Base-by-base conservation (phyloP, 2,113 vertebrate genomes). In the Girardinichthys multiradiatus region DNA sequence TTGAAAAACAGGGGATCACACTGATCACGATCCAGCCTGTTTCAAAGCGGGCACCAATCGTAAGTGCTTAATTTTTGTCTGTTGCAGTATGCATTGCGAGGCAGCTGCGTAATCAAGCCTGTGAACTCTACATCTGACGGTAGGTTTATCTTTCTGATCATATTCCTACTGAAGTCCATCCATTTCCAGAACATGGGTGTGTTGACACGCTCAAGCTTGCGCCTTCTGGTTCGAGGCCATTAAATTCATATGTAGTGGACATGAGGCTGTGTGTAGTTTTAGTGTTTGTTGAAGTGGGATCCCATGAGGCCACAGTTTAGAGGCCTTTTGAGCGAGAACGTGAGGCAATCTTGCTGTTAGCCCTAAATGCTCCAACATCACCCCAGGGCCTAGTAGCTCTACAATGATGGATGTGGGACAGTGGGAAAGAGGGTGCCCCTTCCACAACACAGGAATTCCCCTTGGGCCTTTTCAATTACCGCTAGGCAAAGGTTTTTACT, bases 401-500 rank as follows among this genome's bases (percentile, higher is more conserved):
- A 91, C 89, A 87, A 80, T 91, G 92, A 94, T 94, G 91, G 90
- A 90, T 93, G 67, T 83, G 70, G 64, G 72, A 73, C 79, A 80
- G 81, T 6, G 63, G 78, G 76, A 77, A 67, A 75, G 65, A 74
- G 70, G 67, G 68, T 79, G 83, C 63, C 74, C 76, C 77, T 72
- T 70, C 86, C 83, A 74, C 82, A 87, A 84, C 78, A 70, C 59
- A 77, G 78, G 90, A 93, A 88, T 92, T 90, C 89, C 92, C 92
- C 90, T 79, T 80, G 87, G 91, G 93, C 88, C 85, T 87, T 94
- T 94, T 94, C 90, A 94, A 91, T 94, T 94, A 94, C 90, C 88
- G 87, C 90, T 92, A 83, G 88, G 85, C 88, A 82, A 71, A 92
- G 91, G 87, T 70, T 70, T 76, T 59, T 82, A 73, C 76, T 81